Base-by-base conservation (phyloP, 2,888 invertebrate species). In the Tubulanus polymorphus region DNA sequence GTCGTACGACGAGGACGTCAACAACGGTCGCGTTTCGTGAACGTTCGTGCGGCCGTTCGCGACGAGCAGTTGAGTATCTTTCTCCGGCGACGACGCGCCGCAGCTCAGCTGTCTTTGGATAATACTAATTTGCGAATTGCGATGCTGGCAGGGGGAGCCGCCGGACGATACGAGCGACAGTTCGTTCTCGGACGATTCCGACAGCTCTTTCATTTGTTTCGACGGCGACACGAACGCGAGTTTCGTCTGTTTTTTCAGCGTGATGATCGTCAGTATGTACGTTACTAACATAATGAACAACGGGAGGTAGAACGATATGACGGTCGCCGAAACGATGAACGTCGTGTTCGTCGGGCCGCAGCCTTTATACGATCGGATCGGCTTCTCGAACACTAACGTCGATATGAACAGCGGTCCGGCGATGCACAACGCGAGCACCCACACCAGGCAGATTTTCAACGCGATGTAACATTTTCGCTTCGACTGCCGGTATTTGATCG, bases 211-310 rank as follows among this genome's bases (percentile, higher is more conserved):
- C 20, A 41, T 18, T 23, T 41, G 41, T 41, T 15, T 5, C 15
- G 41, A 20, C 15, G 41, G 41, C 6, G 41, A 41, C 41, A 41
- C 23, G 23, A 41, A 41, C 23, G 41, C 41, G 18, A 41, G 23
- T 35, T 52, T 60, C 23, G 54, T 50, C 37, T 60, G 59, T 18
- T 32, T 26, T 15, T 56, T 59, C 26, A 68, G 59, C 3, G 67
- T 65, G 23, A 51, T 45, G 25, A 68, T 64, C 3, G 68, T 68
- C 41, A 68, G 60, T 8, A 64, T 57, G 55, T 68, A 69, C 58
- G 63, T 68, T 50, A 65, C 56, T 10, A 63, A 63, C 68, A 68
- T 68, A 51, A 68, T 68, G 25, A 67, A 55, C 37, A 68, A 56
- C 5, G 68, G 68, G 30, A 69, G 52, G 48, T 65, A 63, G 55